Evolutionary conservation across 2,113 vertebrate species (phyloP).

Genomic region (Clarias gariepinus): DNA sequence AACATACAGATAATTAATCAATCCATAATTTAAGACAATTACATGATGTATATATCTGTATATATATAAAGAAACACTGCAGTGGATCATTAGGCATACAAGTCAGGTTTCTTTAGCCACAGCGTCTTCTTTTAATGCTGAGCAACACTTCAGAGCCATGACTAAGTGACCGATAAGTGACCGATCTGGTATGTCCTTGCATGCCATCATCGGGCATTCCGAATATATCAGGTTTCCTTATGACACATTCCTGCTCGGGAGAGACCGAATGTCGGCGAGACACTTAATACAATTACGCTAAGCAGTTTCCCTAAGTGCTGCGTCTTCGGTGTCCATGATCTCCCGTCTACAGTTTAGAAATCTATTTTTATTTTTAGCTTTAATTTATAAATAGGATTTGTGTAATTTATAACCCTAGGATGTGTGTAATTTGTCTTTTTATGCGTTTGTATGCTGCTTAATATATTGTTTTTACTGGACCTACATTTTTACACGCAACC

Average conservation of each 20-base stretch:
- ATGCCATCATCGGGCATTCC: neutral
- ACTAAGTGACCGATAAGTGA: slow-evolving; percentile 16
- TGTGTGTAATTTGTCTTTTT: neutral
- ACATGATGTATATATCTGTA: too few relatives aligned
- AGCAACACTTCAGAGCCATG: slow-evolving; percentile 5
- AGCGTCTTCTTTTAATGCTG: neutral
- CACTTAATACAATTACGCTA: neutral
- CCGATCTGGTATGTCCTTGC: slow-evolving; percentile 17
- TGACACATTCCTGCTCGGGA: neutral
- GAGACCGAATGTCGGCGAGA: neutral
- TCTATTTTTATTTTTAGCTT: neutral
- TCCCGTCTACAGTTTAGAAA: neutral
- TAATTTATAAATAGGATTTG: too few relatives aligned
- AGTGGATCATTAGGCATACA: neutral
- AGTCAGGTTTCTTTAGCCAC: neutral
- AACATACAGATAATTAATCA: too few relatives aligned
- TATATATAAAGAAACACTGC: neutral
- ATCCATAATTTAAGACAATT: neutral
- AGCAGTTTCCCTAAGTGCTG: neutral
- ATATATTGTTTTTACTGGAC: neutral
- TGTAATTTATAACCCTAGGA: too few relatives aligned
- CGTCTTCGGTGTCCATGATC: neutral
- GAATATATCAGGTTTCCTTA: slow-evolving; percentile 4
- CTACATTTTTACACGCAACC: neutral
- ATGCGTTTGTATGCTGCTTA: neutral